These are phyloP conservation scores for Coenonympha glycerion DNA, from an alignment of 2,888 invertebrate genomes.

Conservation along the genomic window DNA sequence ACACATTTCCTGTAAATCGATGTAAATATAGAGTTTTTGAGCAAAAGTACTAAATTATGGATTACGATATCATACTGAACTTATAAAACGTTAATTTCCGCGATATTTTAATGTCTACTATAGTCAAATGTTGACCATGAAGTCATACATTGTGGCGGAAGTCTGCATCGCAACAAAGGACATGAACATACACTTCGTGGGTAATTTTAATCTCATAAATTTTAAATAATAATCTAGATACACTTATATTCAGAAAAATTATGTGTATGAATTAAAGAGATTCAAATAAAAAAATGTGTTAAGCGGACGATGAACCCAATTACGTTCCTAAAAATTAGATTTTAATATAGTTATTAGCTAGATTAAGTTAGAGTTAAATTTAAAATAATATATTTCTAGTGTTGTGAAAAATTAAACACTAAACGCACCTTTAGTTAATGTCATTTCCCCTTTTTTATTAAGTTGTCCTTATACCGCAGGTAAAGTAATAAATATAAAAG, in stretches of 20 bases:
- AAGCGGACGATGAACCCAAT: no score
- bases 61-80: neutral
- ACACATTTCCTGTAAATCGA: conserved; percentile 7
- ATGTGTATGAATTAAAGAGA: no score
- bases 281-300: no score
- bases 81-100: conserved; percentile 35
- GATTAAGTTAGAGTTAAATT: no score
- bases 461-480: conserved; percentile 4
- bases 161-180: conserved; percentile 39
- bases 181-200: conserved; percentile 26
- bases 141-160: conserved; percentile 39
- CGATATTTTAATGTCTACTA: conserved; percentile 32
- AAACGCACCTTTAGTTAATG: neutral
- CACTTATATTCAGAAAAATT: no score
- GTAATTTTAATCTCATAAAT: neutral
- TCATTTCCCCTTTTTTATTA: conserved; percentile 12
- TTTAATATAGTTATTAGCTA: no score
- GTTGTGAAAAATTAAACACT: neutral
- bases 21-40: conserved; percentile 1
- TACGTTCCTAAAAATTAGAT: no score
- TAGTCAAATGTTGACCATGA: conserved; percentile 33
- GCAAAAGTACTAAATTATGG: neutral
- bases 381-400: no score
- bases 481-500: conserved; percentile 10
- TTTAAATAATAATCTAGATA: neutral